Base-by-base conservation (phyloP, 2,797 vertebrate genomes). In the Ibycter americanus region DNA sequence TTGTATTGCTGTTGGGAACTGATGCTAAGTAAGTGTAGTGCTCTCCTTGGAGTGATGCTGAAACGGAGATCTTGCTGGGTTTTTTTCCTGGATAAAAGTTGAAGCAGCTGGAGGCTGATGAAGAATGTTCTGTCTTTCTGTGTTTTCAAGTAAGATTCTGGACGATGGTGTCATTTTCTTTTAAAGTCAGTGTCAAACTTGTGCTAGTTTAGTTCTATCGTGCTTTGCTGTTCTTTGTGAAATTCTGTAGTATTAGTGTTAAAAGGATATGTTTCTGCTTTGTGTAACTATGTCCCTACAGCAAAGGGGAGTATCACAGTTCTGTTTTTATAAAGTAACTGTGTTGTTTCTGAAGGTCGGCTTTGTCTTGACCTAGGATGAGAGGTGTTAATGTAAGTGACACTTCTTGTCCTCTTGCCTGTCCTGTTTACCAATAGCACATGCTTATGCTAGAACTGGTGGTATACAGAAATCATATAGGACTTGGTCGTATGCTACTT, bases 71-170 rank as follows among this genome's bases (percentile, higher is more conserved):
- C 76, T 86, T 25, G 34, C 63, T 81, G 93, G 32, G 15, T 29
- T 89, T 94, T 55, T 32, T 73, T 77, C 73, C 72, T 55, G 73
- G 90, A 90, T 94, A 58, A 62, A 20, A 38, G 49, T 47, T 4
- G 1, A 29, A 34, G 86, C 77, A 87, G 79, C 90, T 82, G 89
- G 80, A 87, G 49, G 38, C 67, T 72, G 66, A 42, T 62, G 87
- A 71, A 82, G 78, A 29, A 23, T 51, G 32, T 56, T 74, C 70
- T 46, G 8, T 71, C 63, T 90, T 70, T 21, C 44, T 71, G 42
- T 83, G 27, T 62, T 82, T 83, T 34, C 38, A 94, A 94, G 94
- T 93, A 91, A 96, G 94, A 49, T 77, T 93, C 61, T 92, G 51
- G 14, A n/a, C 66, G 16, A 40, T 65, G 22, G 11, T 65, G 56